Evolutionary conservation across 2,888 invertebrate species (phyloP).

Genomic region (Drosophila tanythrix): DNA sequence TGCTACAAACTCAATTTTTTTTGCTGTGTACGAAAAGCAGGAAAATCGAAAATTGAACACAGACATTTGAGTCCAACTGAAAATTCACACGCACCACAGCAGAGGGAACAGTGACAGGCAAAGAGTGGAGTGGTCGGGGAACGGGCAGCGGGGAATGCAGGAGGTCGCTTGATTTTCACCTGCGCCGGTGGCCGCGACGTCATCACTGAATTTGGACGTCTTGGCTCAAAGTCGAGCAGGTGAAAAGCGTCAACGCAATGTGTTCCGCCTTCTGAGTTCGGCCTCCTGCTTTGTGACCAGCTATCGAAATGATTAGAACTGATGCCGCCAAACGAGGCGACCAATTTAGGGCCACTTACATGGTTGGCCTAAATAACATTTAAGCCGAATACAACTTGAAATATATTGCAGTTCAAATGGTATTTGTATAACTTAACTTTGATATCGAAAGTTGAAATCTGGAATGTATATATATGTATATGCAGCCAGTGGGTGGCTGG

Average conservation of each 20-base stretch:
- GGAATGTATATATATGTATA: neutral
- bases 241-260: slow-evolving; percentile 60
- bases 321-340: slow-evolving; percentile 43
- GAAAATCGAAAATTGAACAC: slow-evolving; percentile 60
- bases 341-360: slow-evolving; percentile 61
- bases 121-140: neutral
- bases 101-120: slow-evolving; percentile 13
- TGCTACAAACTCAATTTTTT: neutral
- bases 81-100: slow-evolving; percentile 72
- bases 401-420: neutral
- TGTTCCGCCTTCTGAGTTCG: neutral
- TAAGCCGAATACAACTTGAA: slow-evolving; percentile 23
- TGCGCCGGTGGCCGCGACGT: slow-evolving; percentile 69
- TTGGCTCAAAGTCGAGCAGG: slow-evolving; percentile 47
- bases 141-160: neutral
- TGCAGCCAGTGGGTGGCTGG: no score
- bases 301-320: neutral
- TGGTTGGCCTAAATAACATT: slow-evolving; percentile 52
- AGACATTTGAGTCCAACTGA: slow-evolving; percentile 56
- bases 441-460: neutral
- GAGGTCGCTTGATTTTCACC: slow-evolving; percentile 58
- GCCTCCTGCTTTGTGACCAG: slow-evolving; percentile 8
- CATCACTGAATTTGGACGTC: slow-evolving; percentile 57
- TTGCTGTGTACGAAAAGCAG: slow-evolving; percentile 36
- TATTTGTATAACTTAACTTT: neutral